Evolutionary conservation across 2,797 vertebrate species (phyloP).

Genomic region (Stomatorhinus walkeri): DNA sequence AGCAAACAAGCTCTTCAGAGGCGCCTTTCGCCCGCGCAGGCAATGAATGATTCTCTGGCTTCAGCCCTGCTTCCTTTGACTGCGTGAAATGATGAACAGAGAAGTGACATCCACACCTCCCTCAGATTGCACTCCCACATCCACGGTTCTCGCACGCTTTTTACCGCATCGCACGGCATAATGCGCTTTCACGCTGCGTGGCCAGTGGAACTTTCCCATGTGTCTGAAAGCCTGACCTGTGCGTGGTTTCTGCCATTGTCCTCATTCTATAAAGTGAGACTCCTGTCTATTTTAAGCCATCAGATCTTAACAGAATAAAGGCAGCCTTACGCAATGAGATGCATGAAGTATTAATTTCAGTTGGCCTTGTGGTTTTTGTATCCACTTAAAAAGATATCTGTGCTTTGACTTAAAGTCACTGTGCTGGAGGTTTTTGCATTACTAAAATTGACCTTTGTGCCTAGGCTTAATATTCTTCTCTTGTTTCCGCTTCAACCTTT

Average conservation of each 20-base stretch:
- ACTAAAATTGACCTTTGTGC: conserved; percentile 31
- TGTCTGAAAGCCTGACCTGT: not conserved
- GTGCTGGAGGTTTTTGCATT: conserved; percentile 16
- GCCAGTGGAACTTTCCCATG: not conserved
- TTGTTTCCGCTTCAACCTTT: conserved; percentile 36
- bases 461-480: conserved; percentile 22
- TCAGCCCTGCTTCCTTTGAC: not conserved
- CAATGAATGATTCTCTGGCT: not conserved
- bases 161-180: not conserved
- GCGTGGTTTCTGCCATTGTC: not conserved
- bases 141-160: not conserved
- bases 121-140: not conserved
- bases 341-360: not conserved
- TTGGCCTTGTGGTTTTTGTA: not conserved
- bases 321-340: not conserved
- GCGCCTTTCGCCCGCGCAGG: not conserved
- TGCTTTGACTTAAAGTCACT: conserved; percentile 6
- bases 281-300: conserved; percentile 1
- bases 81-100: not conserved
- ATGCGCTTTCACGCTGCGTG: not conserved
- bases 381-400: conserved; percentile 12
- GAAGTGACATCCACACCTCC: conserved; percentile 14
- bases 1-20: not conserved
- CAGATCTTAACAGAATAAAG: not conserved
- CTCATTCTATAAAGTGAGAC: not conserved